Evolutionary conservation across 2,888 invertebrate genomes (phyloP).

Genomic region (Drosophila quinaria): DNA sequence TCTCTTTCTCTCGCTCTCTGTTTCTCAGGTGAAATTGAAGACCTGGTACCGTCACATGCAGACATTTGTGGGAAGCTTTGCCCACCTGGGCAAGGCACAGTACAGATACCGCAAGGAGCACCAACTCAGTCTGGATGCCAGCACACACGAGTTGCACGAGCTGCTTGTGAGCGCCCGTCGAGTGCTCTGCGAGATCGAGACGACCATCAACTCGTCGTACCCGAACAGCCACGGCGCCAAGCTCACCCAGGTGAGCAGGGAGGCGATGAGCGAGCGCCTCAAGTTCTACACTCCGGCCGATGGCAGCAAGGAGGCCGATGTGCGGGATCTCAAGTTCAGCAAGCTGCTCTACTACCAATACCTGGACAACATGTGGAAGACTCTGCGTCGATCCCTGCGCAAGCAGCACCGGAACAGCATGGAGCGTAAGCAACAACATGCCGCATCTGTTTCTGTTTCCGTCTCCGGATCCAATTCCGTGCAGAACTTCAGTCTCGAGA

Average conservation of each 20-base stretch:
- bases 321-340: constrained; percentile 73
- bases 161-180: constrained; percentile 76
- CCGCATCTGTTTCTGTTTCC: background rate
- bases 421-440: constrained; percentile 33
- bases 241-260: constrained; percentile 55
- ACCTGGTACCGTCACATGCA: constrained; percentile 83
- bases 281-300: constrained; percentile 71
- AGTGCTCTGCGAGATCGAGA: constrained; percentile 83
- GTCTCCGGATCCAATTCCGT: constrained; percentile 14
- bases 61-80: constrained; percentile 82
- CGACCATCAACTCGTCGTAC: constrained; percentile 79
- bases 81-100: constrained; percentile 76
- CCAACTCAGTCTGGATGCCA: constrained; percentile 46
- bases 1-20: constrained; percentile 14
- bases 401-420: constrained; percentile 36
- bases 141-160: constrained; percentile 72
- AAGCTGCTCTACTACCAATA: constrained; percentile 74
- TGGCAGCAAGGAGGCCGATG: constrained; percentile 40
- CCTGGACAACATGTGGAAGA: constrained; percentile 65
- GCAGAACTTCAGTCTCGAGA: constrained; percentile 40
- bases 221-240: constrained; percentile 59
- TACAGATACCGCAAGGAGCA: constrained; percentile 69
- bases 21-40: constrained; percentile 76
- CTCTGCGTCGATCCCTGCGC: constrained; percentile 43
- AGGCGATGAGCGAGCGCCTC: constrained; percentile 60